These are phyloP conservation scores for Sanderia malayensis DNA, from an alignment of 30 jellyfish, hydroid and myxozoan genomes.

Conservation along the genomic window DNA sequence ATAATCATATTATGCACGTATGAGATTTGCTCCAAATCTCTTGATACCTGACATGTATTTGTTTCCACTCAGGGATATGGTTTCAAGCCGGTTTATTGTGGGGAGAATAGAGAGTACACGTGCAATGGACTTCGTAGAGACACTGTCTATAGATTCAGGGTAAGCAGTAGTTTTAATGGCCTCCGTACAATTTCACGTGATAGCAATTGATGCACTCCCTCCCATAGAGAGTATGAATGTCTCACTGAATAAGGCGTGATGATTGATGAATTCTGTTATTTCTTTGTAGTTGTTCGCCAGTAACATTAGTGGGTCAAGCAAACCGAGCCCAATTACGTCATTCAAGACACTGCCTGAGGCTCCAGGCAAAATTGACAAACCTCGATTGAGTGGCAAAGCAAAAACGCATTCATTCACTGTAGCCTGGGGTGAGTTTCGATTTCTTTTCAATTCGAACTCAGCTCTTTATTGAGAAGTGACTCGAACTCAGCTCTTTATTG, in stretches of 20 bases:
- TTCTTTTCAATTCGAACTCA: neutral
- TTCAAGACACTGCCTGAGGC: constrained; percentile 84
- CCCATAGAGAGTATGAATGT: too few relatives aligned
- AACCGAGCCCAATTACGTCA: constrained; percentile 64
- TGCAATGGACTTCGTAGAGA: constrained; percentile 74
- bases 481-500: too few relatives aligned
- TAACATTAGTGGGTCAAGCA: constrained; percentile 84
- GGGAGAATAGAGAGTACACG: constrained; percentile 56
- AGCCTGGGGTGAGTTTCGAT: constrained; percentile 80
- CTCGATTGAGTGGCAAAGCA: constrained; percentile 84
- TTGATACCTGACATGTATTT: neutral
- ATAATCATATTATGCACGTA: neutral
- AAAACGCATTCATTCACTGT: constrained; percentile 76
- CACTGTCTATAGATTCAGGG: constrained; percentile 88
- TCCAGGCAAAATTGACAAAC: constrained; percentile 91
- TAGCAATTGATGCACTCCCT: too few relatives aligned
- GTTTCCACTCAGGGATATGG: constrained; percentile 83
- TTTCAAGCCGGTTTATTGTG: constrained; percentile 86
- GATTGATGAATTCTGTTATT: constrained; percentile 1
- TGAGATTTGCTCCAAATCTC: neutral
- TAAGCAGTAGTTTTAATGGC: constrained; percentile 10
- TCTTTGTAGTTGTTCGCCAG: constrained; percentile 73
- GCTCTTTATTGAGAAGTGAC: neutral
- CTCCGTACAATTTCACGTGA: neutral
- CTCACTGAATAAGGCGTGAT: neutral